Conservation (phyloP, 2,797 vertebrate species). For the Falco naumanni region DNA sequence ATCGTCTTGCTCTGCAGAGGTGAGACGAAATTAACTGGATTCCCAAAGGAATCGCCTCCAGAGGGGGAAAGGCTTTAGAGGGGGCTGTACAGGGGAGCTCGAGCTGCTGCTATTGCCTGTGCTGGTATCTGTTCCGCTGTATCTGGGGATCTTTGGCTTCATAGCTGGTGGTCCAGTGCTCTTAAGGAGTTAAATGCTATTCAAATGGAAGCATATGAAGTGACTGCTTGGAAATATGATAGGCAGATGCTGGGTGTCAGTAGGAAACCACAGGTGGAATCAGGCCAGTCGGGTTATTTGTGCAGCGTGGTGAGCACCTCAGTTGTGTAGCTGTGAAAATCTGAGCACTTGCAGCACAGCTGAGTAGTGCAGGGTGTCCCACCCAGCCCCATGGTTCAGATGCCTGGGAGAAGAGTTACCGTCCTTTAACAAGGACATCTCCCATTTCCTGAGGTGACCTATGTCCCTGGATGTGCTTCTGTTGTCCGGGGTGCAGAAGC, state of each 20-base stretch:
- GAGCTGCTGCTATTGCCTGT: background rate
- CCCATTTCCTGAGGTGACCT: background rate
- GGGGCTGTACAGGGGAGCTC: background rate
- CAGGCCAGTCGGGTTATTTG: background rate
- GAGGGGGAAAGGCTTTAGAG: background rate
- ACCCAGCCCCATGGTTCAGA: background rate
- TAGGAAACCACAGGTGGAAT: background rate
- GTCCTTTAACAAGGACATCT: background rate
- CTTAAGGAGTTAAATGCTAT: conserved; percentile 21
- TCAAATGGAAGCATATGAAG: background rate
- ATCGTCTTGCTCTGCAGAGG: background rate
- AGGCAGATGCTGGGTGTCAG: background rate
- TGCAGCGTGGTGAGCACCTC: accelerated
- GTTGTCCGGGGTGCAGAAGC: background rate
- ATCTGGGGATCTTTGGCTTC: background rate
- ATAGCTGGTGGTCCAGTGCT: background rate
- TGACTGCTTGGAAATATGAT: background rate
- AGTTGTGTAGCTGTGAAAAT: background rate
- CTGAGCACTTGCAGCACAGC: background rate
- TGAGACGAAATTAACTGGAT: background rate
- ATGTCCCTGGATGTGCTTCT: background rate
- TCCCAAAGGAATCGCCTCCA: background rate
- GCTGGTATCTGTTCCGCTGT: background rate
- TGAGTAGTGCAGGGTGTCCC: background rate
- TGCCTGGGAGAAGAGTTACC: background rate